phyloP scores from a whole-genome alignment of 2,797 vertebrate genomes.

The Acanthurus lineatus region DNA sequence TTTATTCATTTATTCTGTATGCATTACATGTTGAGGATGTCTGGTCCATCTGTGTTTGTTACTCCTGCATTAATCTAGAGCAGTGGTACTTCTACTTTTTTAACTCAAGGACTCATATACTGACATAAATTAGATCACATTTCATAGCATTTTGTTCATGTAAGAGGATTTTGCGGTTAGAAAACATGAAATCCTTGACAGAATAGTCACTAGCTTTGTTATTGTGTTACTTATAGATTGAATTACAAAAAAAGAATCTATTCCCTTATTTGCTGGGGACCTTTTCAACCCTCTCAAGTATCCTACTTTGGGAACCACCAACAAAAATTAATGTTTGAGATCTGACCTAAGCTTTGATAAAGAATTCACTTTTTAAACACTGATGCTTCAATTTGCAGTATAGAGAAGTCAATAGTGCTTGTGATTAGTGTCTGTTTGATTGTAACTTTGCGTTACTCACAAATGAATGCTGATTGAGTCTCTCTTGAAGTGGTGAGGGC shows the following conservation, averaged over 20 bases:
- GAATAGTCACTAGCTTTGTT: too few relatives aligned
- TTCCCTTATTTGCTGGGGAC: too few relatives aligned
- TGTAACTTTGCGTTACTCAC: slow-evolving; percentile 14
- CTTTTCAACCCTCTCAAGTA: too few relatives aligned
- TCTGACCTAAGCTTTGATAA: slow-evolving; percentile 7
- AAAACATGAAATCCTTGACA: too few relatives aligned
- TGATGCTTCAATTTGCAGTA: slow-evolving; percentile 23
- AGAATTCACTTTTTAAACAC: background rate
- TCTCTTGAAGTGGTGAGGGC: slow-evolving; percentile 12
- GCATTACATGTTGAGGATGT: background rate
- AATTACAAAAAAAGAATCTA: too few relatives aligned
- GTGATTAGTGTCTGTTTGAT: slow-evolving; percentile 39
- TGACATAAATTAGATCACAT: too few relatives aligned
- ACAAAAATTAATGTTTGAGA: slow-evolving; percentile 1
- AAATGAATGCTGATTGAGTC: slow-evolving; percentile 54
- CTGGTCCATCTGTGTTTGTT: slow-evolving; percentile 6
- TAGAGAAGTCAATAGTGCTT: slow-evolving; percentile 28
- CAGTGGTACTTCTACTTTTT: too few relatives aligned
- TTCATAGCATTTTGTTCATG: too few relatives aligned
- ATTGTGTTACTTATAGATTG: too few relatives aligned
- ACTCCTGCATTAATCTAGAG: slow-evolving; percentile 12
- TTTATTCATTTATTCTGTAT: slow-evolving; percentile 12
- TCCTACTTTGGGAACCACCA: too few relatives aligned
- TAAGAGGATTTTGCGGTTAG: too few relatives aligned
- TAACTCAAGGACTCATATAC: too few relatives aligned